Evolutionary conservation across 1,140 invertebrate species (phyloP).

Genomic region (Paramacrobiotus metropolitanus): DNA sequence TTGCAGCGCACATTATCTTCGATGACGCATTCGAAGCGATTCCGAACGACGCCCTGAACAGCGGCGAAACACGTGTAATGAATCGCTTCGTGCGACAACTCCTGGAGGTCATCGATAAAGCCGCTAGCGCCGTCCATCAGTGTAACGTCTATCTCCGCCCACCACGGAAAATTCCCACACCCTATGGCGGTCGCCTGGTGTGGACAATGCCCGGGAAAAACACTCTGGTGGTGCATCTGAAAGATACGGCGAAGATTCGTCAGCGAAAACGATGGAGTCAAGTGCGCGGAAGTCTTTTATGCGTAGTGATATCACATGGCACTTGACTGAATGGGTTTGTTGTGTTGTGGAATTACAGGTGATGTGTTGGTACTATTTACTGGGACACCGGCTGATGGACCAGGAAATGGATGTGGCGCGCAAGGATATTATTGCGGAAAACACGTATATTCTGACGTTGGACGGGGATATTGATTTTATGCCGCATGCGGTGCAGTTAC

Average conservation of each 20-base stretch:
- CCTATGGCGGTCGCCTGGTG: constrained; percentile 25
- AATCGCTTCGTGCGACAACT: constrained; percentile 18
- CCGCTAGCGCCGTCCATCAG: constrained; percentile 13
- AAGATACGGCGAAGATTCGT: constrained; percentile 25
- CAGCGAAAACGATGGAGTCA: constrained; percentile 28
- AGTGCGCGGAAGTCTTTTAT: too few species aligned
- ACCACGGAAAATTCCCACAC: constrained; percentile 23
- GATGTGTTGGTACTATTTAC: constrained; percentile 42
- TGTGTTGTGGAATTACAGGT: too few species aligned
- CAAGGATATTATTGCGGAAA: constrained; percentile 26
- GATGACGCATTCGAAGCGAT: constrained; percentile 29
- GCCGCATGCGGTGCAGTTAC: constrained; percentile 26
- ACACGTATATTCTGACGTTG: constrained; percentile 30
- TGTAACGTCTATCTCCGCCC: constrained; percentile 12
- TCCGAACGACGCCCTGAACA: constrained; percentile 30
- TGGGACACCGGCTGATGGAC: constrained; percentile 31
- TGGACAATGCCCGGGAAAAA: constrained; percentile 25
- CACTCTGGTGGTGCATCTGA: constrained; percentile 23
- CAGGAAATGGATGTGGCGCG: constrained; percentile 14
- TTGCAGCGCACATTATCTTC: constrained; percentile 27
- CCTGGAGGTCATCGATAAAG: constrained; percentile 16
- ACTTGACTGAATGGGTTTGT: too few species aligned
- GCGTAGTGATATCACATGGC: background rate
- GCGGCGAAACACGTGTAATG: constrained; percentile 10
- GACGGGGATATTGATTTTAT: constrained; percentile 33